Conservation (phyloP, 1,140 invertebrate species). For the Berghia stephanieae region DNA sequence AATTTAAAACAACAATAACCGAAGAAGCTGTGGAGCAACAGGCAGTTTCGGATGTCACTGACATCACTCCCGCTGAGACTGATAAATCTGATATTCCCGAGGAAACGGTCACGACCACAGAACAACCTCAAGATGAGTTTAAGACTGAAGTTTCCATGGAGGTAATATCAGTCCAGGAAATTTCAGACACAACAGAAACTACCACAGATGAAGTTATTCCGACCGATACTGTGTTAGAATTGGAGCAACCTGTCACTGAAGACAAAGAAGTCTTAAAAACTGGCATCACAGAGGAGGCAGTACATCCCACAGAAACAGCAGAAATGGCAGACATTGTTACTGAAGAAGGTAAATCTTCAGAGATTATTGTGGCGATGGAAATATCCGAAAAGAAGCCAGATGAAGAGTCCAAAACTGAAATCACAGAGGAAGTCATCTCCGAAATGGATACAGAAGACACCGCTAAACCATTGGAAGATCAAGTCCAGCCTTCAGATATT, state of each 20-base stretch:
- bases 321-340: too few relatives aligned
- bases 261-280: too few relatives aligned
- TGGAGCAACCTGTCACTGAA: too few relatives aligned
- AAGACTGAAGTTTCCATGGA: too few relatives aligned
- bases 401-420: conserved; percentile 38
- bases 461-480: conserved; percentile 37
- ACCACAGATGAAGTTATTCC: conserved; percentile 29
- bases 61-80: conserved; percentile 38
- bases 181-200: too few relatives aligned
- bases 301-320: too few relatives aligned
- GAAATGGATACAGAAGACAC: conserved; percentile 34
- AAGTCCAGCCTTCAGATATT: conserved; percentile 40
- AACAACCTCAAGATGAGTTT: too few relatives aligned
- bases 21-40: conserved; percentile 36
- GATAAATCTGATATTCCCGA: conserved; percentile 39
- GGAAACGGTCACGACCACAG: conserved; percentile 25
- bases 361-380: conserved; percentile 31
- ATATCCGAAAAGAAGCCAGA: conserved; percentile 34
- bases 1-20: conserved; percentile 38
- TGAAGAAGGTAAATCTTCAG: conserved; percentile 13
- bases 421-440: conserved; percentile 37
- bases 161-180: too few relatives aligned
- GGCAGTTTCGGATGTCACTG: conserved; percentile 37
- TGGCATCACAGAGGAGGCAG: too few relatives aligned
- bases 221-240: too few relatives aligned